Evolutionary conservation across 2,888 invertebrate species (phyloP), one percentile per base, ranked within the genome.

Genomic region (Drosophila demipolita): DNA sequence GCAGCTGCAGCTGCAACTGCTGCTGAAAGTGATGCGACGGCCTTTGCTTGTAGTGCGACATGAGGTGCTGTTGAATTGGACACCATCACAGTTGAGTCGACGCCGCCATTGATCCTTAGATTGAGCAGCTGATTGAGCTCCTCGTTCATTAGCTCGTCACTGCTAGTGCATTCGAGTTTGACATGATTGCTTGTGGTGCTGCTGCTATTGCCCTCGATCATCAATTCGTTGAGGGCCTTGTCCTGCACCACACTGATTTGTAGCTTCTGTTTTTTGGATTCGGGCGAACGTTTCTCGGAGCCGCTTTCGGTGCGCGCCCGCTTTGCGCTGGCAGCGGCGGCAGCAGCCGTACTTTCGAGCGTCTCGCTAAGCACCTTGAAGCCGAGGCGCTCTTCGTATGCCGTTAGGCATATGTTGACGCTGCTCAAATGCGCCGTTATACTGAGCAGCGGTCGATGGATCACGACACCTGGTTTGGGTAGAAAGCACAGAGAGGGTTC

Each of bases 381-480:
- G 4, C 96, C 95, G 87, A 96, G 94, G 42, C 97, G 94, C 89
- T 96, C 96, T 81, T 97, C 95, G 82, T 97, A 97, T 0, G 96
- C 96, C 61, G 95, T 95, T 81, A 97, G 94, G 91, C 96, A 96
- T 26, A 97, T 96, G 86, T 96, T 96, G 86, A 96, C 95, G 84
- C 96, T 96, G 68, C 97, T 96, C 42, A 97, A 93, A 89, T 95
- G 96, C 89, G 97, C 97, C 48, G 96, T 96, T 54, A 97, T 94
- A 86, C 96, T 96, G 23, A 97, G 94, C 49, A 95, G 94, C 0
- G 97, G 97, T 33, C 97, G 91, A 82, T 96, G 95, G 59, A 97
- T 95, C 79, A 94, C 94, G 3, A 95, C 94, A 23, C 94, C 95
- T 0, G 95, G 94, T 87, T 95, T 92, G 82, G 96, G 94, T 80